Conservation (phyloP, 1,140 invertebrate species). For the Polyergus mexicanus region DNA sequence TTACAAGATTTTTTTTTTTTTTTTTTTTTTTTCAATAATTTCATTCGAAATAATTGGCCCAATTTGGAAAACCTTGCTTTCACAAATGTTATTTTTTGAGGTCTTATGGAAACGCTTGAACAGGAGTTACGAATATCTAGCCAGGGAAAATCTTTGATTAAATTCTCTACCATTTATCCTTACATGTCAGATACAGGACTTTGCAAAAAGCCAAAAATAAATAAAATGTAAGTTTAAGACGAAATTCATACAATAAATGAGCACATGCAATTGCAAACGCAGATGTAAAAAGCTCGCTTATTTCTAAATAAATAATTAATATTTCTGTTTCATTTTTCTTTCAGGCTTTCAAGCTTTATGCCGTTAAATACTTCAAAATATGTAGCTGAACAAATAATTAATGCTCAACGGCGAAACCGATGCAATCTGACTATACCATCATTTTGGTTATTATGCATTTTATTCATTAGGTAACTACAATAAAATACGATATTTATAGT, state of each 20-base stretch:
- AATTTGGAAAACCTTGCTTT: neutral
- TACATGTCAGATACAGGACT: conserved; percentile 95
- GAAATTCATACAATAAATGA: neutral
- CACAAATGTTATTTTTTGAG: conserved; percentile 71
- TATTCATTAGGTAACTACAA: conserved; percentile 79
- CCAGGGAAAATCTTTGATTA: conserved; percentile 84
- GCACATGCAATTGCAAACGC: neutral
- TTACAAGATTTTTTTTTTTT: neutral
- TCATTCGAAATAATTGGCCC: neutral
- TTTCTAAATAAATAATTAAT: neutral
- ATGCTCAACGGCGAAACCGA: conserved; percentile 88
- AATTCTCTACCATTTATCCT: conserved; percentile 93
- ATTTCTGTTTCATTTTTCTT: neutral
- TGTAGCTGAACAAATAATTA: conserved; percentile 89
- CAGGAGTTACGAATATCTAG: conserved; percentile 88
- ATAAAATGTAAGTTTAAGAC: conserved; percentile 80
- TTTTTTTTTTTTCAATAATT: neutral
- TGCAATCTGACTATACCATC: conserved; percentile 87
- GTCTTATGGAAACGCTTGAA: conserved; percentile 90
- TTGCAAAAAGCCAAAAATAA: conserved; percentile 91
- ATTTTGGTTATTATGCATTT: conserved; percentile 78
- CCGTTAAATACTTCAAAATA: neutral
- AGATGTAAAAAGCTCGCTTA: neutral
- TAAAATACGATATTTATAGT: neutral
- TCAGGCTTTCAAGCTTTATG: neutral